A percentile compares a stretch with the other conserved stretches of the same genome.
phyloP scores from a whole-genome alignment of 2,113 vertebrate genomes.

The Eptesicus fuscus region DNA sequence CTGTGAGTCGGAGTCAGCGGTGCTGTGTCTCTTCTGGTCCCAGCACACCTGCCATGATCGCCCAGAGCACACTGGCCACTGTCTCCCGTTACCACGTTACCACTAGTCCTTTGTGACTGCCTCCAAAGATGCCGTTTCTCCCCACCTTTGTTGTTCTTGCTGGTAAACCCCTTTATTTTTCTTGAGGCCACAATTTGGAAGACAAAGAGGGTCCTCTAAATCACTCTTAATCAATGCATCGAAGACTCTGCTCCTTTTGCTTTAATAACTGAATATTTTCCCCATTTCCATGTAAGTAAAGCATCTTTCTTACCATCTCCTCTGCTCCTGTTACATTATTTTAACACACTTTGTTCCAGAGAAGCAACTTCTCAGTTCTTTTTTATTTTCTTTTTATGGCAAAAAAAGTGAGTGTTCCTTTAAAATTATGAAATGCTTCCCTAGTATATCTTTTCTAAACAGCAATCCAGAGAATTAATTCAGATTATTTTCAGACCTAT shows the following conservation, averaged over 20 bases:
- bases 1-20: not conserved
- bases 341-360: not conserved
- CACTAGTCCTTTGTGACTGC: not conserved
- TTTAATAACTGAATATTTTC: not conserved
- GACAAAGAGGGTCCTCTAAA: not conserved
- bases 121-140: not conserved
- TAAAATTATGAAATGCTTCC: slow-evolving; percentile 63
- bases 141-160: not conserved
- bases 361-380: not conserved
- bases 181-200: not conserved
- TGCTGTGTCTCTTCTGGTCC: not conserved
- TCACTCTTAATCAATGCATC: not conserved
- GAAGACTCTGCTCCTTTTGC: not conserved
- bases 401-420: slow-evolving; percentile 30
- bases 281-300: not conserved
- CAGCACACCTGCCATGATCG: not conserved
- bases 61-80: not conserved
- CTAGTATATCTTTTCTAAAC: slow-evolving; percentile 64
- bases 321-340: not conserved
- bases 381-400: not conserved
- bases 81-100: too few species aligned
- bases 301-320: not conserved
- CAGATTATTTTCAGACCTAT: slow-evolving; percentile 71
- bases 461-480: slow-evolving; percentile 64
- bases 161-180: not conserved